A percentile compares a stretch with the other conserved stretches of the same genome.
Evolutionary conservation across 2,797 vertebrate genomes (phyloP).

Genomic region (Varecia variegata): DNA sequence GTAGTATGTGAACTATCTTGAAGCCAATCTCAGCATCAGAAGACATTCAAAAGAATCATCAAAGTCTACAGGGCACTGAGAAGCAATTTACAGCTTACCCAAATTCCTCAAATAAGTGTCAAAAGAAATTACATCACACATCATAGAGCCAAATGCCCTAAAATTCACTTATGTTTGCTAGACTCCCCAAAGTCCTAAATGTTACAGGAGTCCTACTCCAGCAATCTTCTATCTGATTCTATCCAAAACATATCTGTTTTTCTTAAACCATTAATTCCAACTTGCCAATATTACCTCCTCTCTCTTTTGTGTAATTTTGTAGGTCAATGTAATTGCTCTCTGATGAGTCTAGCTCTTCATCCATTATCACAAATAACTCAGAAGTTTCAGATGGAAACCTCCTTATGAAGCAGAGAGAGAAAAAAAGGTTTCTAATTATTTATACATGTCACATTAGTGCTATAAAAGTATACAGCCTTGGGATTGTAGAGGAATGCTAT

Average conservation of each 20-base stretch:
- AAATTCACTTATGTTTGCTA: background rate
- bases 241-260: background rate
- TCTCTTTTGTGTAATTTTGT: background rate
- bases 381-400: background rate
- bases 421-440: background rate
- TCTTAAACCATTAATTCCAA: background rate
- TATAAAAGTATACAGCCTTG: background rate
- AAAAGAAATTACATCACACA: background rate
- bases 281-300: background rate
- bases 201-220: background rate
- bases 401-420: background rate
- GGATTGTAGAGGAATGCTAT: background rate
- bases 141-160: background rate
- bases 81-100: background rate
- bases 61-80: background rate
- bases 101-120: background rate
- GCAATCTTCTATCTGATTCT: background rate
- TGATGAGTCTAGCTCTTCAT: background rate
- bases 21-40: background rate
- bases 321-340: background rate
- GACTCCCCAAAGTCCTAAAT: background rate
- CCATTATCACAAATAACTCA: background rate
- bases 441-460: background rate
- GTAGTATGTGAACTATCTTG: background rate
- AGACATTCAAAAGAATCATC: background rate